A percentile compares a stretch with the other conserved stretches of the same genome.
phyloP scores from a whole-genome alignment of 64 coral and sea anemone genomes.

The Porites lutea region DNA sequence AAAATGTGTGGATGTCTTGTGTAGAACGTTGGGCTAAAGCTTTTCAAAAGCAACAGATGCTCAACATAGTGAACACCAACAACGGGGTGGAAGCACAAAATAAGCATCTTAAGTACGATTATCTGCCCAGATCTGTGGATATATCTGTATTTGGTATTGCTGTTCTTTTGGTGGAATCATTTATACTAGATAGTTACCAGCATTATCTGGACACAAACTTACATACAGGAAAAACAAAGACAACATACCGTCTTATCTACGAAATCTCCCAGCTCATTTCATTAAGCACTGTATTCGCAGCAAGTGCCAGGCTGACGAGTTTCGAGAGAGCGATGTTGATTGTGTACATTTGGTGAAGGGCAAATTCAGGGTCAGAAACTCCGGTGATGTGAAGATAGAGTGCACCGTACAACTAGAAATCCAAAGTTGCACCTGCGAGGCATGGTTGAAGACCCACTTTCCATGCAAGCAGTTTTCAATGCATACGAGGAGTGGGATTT shows the following conservation, averaged over 20 bases:
- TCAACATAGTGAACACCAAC: constrained; percentile 60
- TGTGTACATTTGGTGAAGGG: constrained; percentile 1
- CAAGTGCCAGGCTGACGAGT: background rate
- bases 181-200: constrained; percentile 50
- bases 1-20: constrained; percentile 42
- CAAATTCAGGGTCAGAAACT: constrained; percentile 17
- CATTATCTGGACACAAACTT: constrained; percentile 52
- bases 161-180: constrained; percentile 58
- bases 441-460: constrained; percentile 31
- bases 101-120: constrained; percentile 44
- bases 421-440: constrained; percentile 15
- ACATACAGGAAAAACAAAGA: background rate
- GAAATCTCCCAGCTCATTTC: constrained; percentile 22
- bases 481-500: constrained; percentile 30
- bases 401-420: background rate
- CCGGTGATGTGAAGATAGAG: background rate
- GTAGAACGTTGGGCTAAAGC: background rate
- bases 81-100: constrained; percentile 61
- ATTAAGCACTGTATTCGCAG: constrained; percentile 27
- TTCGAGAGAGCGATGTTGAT: background rate
- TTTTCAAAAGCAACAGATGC: constrained; percentile 14
- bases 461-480: constrained; percentile 45
- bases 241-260: constrained; percentile 15
- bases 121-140: constrained; percentile 28
- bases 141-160: constrained; percentile 44